Base-by-base conservation (phyloP, 2,113 vertebrate species). In the Chloropsis cyanopogon region DNA sequence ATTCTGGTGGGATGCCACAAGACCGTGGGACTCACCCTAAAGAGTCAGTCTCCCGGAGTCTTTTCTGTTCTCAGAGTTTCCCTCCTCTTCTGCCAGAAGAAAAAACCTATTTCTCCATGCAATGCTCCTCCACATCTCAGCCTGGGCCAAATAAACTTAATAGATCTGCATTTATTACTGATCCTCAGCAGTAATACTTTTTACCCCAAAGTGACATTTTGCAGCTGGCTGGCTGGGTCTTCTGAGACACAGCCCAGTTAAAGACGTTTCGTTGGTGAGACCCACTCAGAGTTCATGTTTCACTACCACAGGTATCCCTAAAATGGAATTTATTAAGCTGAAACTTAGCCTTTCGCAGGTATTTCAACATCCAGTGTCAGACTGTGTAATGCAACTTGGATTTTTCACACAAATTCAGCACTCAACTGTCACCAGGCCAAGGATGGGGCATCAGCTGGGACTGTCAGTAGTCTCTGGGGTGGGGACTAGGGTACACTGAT, bases 401-500 rank as follows among this genome's bases (percentile, higher is more conserved):
- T 53, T 76, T 89, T 78, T 71, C 37, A 53, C 42, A n/a, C 13
- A 2, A 16, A 25, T 89, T 75, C 39, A 82, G 41, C n/a, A 52
- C 9, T 68, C 3, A 2, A 7, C 39, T 26, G 46, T 26, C 3
- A 3, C 63, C 42, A 76, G 24, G 24, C 6, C 28, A 66, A 75
- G 26, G 31, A 54, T 1, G 1, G 7, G 39, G 18, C 71, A 65
- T 7, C 1, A 3, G 5, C 23, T 50, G 60, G 14, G 20, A 28
- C 47, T 85, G 21, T 49, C 46, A n/a, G 33, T 41, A 49, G 50
- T 53, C 23, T 54, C 72, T 77, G 63, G 7, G 19, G 8, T 35
- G 12, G 12, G 14, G 5, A 2, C 7, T 56, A 39, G 29, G 26
- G 24, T 35, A 41, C 52, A 59, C 4, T 0, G 0, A 24, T 41